Conservation (phyloP, 2,888 invertebrate species). For the Diachrysia chrysitis region DNA sequence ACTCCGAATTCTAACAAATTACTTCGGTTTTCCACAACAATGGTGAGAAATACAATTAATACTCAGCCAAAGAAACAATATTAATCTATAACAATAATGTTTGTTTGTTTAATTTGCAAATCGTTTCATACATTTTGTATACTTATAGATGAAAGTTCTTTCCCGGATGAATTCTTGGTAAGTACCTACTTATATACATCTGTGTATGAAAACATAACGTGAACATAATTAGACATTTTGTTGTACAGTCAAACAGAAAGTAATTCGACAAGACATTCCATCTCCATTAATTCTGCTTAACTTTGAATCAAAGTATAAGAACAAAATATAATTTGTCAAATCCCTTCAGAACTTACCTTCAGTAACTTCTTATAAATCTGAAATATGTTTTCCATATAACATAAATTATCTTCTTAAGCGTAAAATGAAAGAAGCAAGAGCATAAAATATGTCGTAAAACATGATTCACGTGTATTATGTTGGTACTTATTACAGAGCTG, state of each 20-base stretch:
- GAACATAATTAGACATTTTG: background rate
- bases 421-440: conserved; percentile 72
- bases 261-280: conserved; percentile 17
- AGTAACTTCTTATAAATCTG: conserved; percentile 64
- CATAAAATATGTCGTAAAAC: conserved; percentile 77
- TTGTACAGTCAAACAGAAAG: conserved; percentile 11
- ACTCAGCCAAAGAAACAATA: conserved; percentile 5
- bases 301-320: conserved; percentile 40
- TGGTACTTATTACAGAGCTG: conserved; percentile 69
- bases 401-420: conserved; percentile 69
- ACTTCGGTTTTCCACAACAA: conserved; percentile 15
- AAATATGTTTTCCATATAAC: conserved; percentile 66
- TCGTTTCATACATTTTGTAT: background rate
- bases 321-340: conserved; percentile 62
- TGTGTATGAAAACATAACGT: background rate
- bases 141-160: no score
- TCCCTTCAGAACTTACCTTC: conserved; percentile 59
- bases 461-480: conserved; percentile 76
- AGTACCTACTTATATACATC: no score
- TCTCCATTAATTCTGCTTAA: conserved; percentile 45
- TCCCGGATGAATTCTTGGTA: no score
- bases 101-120: background rate
- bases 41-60: conserved; percentile 25
- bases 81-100: background rate
- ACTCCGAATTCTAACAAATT: conserved; percentile 38